Evolutionary conservation across 2,888 invertebrate species (phyloP).

Genomic region (Hirtodrosophila cameraria): DNA sequence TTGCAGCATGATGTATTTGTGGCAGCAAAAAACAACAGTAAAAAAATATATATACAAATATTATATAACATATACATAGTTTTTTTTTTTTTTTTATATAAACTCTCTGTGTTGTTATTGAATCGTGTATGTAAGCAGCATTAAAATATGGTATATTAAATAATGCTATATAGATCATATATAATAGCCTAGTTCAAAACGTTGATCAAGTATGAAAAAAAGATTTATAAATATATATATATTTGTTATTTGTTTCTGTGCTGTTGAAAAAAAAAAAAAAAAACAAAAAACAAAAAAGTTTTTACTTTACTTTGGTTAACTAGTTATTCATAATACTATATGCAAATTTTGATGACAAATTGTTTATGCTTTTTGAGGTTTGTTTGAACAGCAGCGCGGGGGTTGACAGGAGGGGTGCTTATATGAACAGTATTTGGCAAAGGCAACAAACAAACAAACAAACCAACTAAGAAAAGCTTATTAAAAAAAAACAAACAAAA

Average conservation of each 20-base stretch:
- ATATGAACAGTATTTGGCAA: conserved; percentile 55
- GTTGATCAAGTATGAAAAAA: conserved; percentile 39
- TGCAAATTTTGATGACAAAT: conserved; percentile 18
- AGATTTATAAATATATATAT: conserved; percentile 38
- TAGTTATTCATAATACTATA: conserved; percentile 49
- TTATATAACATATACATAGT: conserved; percentile 17
- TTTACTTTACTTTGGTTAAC: conserved; percentile 66
- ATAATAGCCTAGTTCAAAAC: conserved; percentile 53
- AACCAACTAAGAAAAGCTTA: conserved; percentile 5
- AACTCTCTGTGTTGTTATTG: conserved; percentile 73
- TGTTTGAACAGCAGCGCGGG: background rate
- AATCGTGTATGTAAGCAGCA: conserved; percentile 46
- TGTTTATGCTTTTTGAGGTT: no score
- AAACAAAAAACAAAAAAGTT: no score
- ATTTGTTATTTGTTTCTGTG: conserved; percentile 72
- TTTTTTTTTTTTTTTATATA: conserved; percentile 57
- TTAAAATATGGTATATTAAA: conserved; percentile 36
- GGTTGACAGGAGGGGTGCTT: conserved; percentile 16
- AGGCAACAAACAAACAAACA: conserved; percentile 25
- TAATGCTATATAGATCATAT: conserved; percentile 39
- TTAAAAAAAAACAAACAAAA: conserved; percentile 31
- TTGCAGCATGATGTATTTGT: conserved; percentile 18
- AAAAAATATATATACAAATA: conserved; percentile 1
- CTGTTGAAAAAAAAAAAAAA: no score
- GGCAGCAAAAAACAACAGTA: conserved; percentile 22